Conservation (phyloP, 2,888 invertebrate species). For the Cistogaster globosa region DNA sequence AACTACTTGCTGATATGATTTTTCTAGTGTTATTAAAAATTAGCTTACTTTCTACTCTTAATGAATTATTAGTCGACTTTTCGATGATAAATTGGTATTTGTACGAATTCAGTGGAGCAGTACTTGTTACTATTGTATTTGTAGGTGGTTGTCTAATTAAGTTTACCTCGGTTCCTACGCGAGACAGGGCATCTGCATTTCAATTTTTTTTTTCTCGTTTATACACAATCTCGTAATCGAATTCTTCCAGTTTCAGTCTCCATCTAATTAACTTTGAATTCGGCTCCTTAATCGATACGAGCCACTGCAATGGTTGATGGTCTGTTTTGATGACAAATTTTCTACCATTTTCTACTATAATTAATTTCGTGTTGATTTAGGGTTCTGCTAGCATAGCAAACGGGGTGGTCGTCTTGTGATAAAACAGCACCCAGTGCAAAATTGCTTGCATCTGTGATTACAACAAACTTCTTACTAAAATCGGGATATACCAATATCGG, state of each 20-base stretch:
- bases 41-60: neutral
- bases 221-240: neutral
- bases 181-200: conserved; percentile 54
- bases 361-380: conserved; percentile 25
- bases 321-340: too few species aligned
- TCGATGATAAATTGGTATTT: too few species aligned
- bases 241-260: conserved; percentile 13
- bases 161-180: conserved; percentile 32
- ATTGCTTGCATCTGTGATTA: conserved; percentile 32
- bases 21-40: neutral
- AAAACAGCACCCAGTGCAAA: conserved; percentile 47
- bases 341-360: too few species aligned
- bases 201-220: neutral
- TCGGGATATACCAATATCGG: conserved; percentile 55
- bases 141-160: neutral
- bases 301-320: too few species aligned
- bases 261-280: neutral
- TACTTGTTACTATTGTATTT: neutral
- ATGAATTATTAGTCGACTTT: neutral
- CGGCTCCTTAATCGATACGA: conserved; percentile 7
- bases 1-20: neutral
- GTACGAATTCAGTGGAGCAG: too few species aligned
- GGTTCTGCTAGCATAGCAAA: conserved; percentile 16
- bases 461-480: conserved; percentile 44
- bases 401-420: conserved; percentile 33